Evolutionary conservation across 2,888 invertebrate genomes (phyloP).

Genomic region (Hypolimnas misippus): DNA sequence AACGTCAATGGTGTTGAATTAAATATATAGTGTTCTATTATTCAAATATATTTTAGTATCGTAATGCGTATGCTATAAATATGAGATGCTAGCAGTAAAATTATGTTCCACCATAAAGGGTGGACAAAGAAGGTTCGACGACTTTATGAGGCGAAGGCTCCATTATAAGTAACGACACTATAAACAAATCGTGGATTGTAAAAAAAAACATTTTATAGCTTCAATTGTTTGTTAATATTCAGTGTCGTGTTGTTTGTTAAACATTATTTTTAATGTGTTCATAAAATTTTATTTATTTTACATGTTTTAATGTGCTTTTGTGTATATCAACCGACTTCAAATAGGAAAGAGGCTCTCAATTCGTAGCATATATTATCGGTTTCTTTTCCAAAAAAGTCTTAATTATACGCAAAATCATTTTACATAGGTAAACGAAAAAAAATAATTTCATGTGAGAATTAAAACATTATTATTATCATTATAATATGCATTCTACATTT

Average conservation of each 20-base stretch:
- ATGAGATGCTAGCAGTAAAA: slow-evolving; percentile 59
- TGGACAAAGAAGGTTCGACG: slow-evolving; percentile 79
- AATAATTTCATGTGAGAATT: too few species aligned
- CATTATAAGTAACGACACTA: slow-evolving; percentile 48
- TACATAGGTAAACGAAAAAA: too few species aligned
- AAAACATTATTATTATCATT: too few species aligned
- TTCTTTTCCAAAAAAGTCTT: too few species aligned
- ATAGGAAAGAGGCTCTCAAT: too few species aligned
- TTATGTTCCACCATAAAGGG: slow-evolving; percentile 66
- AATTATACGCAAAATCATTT: too few species aligned
- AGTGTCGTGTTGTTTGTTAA: not conserved
- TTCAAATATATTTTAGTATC: slow-evolving; percentile 9
- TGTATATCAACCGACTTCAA: too few species aligned
- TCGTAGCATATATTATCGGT: too few species aligned
- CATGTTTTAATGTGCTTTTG: not conserved
- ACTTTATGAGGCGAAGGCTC: slow-evolving; percentile 55
- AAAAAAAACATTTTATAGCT: slow-evolving; percentile 8
- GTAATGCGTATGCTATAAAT: slow-evolving; percentile 40
- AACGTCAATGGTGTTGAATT: not conserved
- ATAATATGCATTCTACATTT: too few species aligned
- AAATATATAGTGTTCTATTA: not conserved
- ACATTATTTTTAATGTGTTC: not conserved
- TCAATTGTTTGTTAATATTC: not conserved
- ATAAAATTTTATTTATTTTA: not conserved
- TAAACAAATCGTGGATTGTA: slow-evolving; percentile 14